Conservation (phyloP, 2,888 invertebrate species). For the Leptinotarsa peninsularis region DNA sequence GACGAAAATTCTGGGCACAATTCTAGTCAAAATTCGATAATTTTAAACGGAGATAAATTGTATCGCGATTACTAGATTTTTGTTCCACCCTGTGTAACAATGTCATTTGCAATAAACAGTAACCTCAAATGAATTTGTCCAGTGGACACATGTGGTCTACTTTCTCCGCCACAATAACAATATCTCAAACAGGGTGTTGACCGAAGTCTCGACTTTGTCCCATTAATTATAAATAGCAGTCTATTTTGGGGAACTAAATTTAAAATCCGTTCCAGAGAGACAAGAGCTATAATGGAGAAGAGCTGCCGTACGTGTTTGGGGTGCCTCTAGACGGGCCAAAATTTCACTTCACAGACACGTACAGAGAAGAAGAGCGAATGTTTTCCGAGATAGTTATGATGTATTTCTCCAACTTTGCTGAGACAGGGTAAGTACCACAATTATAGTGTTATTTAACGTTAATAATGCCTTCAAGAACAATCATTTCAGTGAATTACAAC, state of each 20-base stretch:
- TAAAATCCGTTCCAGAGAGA: conserved; percentile 69
- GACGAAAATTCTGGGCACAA: no score
- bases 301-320: conserved; percentile 88
- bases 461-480: conserved; percentile 20
- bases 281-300: conserved; percentile 86
- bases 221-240: conserved; percentile 48
- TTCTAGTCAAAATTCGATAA: no score
- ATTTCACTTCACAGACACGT: conserved; percentile 79
- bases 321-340: conserved; percentile 78
- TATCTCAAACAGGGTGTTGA: conserved; percentile 23
- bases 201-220: conserved; percentile 21
- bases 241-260: conserved; percentile 48
- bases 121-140: neutral
- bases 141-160: neutral
- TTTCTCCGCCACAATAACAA: conserved; percentile 15
- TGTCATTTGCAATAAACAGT: neutral
- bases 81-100: neutral
- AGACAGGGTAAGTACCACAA: conserved; percentile 79
- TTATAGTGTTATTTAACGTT: conserved; percentile 18
- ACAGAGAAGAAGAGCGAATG: conserved; percentile 80
- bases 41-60: no score
- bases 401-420: conserved; percentile 91
- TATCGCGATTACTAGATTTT: neutral
- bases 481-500: conserved; percentile 20
- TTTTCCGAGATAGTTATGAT: conserved; percentile 90